phyloP scores from a whole-genome alignment of 2,113 vertebrate species.

The Archocentrus centrarchus region DNA sequence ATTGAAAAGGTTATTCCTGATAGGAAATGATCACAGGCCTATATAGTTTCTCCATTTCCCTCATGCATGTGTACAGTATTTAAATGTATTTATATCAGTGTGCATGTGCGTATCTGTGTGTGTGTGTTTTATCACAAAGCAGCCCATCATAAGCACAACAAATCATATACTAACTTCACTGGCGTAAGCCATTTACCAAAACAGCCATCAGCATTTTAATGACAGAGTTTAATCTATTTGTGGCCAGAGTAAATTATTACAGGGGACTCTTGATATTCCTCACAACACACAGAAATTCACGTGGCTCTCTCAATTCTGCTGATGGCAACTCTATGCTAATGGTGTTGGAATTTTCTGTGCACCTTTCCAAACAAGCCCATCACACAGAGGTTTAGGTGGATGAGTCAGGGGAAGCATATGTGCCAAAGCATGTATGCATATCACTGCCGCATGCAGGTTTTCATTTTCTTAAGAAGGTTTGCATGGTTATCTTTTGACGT shows the following conservation, averaged over 20 bases:
- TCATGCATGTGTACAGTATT: constrained; percentile 21
- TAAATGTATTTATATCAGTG: constrained; percentile 18
- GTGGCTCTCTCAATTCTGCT: constrained; percentile 66
- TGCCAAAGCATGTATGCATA: constrained; percentile 41
- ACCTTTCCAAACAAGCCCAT: constrained; percentile 62
- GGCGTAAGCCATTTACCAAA: constrained; percentile 62
- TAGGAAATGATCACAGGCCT: constrained; percentile 54
- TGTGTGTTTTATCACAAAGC: constrained; percentile 7
- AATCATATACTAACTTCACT: constrained; percentile 48
- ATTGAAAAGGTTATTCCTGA: constrained; percentile 56
- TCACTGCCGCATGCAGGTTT: constrained; percentile 30
- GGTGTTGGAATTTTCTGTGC: constrained; percentile 52
- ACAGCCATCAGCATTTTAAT: constrained; percentile 73
- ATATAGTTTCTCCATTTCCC: constrained; percentile 27
- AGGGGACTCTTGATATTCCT: constrained; percentile 52
- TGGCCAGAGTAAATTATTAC: constrained; percentile 43
- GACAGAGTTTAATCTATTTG: constrained; percentile 64
- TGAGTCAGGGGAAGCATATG: constrained; percentile 24
- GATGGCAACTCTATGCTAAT: constrained; percentile 75
- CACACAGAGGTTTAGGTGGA: constrained; percentile 33
- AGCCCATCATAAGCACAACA: constrained; percentile 37
- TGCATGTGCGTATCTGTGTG: constrained; percentile 23
- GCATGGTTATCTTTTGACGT: constrained; percentile 34
- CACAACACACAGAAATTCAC: constrained; percentile 47
- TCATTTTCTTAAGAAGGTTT: constrained; percentile 16